A percentile compares a stretch with the other conserved stretches of the same genome.
Evolutionary conservation across 2,113 vertebrate genomes (phyloP).

Genomic region (Indicator indicator): DNA sequence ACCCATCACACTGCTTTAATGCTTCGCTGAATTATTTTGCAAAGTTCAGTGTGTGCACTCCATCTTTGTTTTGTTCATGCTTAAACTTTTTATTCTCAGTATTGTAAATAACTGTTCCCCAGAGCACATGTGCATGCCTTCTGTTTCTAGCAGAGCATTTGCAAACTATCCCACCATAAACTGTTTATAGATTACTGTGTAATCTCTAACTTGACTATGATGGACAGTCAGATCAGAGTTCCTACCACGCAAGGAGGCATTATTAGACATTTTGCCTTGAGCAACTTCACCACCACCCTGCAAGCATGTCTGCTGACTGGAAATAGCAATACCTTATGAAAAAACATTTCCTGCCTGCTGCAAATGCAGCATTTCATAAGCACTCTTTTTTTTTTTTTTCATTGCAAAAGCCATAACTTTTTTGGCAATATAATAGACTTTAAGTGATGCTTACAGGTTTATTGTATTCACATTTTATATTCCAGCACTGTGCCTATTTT

Average conservation of each 20-base stretch:
- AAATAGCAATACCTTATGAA: background rate
- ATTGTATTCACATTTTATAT: background rate
- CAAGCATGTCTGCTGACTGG: background rate
- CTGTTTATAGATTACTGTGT: background rate
- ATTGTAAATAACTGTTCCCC: background rate
- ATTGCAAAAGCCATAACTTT: background rate
- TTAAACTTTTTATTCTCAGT: background rate
- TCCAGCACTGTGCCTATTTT: background rate
- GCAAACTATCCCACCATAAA: background rate
- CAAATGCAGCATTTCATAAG: background rate
- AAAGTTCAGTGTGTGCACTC: background rate
- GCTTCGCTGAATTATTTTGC: background rate
- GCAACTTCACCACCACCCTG: background rate
- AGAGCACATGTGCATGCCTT: background rate
- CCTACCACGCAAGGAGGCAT: accelerated
- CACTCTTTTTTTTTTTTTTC: background rate
- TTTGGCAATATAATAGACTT: background rate
- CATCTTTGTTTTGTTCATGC: background rate
- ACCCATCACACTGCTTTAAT: background rate
- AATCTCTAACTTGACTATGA: background rate
- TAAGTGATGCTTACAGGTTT: background rate
- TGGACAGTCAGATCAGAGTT: background rate
- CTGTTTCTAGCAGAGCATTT: background rate
- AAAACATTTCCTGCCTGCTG: background rate
- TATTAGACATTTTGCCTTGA: background rate